Conservation (phyloP, 2,888 invertebrate species). For the Dermolepida albohirtum region DNA sequence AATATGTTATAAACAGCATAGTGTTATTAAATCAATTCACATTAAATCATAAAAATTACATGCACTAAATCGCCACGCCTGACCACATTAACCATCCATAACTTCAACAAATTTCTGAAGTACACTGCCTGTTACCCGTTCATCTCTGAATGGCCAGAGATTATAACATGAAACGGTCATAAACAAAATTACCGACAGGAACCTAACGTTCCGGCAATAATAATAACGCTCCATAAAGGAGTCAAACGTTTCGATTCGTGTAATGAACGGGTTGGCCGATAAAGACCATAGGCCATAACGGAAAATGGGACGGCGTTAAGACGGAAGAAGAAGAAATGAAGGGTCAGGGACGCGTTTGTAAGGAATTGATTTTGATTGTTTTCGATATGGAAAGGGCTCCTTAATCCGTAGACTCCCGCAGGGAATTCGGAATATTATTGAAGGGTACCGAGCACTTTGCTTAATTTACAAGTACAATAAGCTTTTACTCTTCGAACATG, state of each 20-base stretch:
- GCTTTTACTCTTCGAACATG: background rate
- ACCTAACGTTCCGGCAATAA: conserved; percentile 3
- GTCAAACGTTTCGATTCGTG: background rate
- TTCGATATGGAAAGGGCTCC: background rate
- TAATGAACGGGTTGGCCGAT: background rate
- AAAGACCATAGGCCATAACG: no score
- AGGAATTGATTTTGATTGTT: conserved; percentile 10
- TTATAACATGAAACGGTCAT: background rate
- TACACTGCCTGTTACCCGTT: no score
- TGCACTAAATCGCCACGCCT: no score
- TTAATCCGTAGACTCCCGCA: background rate
- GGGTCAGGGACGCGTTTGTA: background rate
- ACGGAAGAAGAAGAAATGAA: background rate
- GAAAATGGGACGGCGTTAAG: background rate
- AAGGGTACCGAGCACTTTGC: conserved; percentile 27
- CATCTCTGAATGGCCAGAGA: no score
- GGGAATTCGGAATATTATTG: conserved; percentile 25
- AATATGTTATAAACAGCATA: no score
- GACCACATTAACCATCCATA: no score
- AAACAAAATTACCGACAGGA: background rate
- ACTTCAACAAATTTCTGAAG: no score
- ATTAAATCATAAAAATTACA: no score
- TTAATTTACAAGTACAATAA: conserved; percentile 32
- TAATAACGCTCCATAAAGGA: conserved; percentile 2
- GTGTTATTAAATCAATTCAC: no score